phyloP scores from a whole-genome alignment of 1,140 invertebrate species.

The Drosophila melanogaster region DNA sequence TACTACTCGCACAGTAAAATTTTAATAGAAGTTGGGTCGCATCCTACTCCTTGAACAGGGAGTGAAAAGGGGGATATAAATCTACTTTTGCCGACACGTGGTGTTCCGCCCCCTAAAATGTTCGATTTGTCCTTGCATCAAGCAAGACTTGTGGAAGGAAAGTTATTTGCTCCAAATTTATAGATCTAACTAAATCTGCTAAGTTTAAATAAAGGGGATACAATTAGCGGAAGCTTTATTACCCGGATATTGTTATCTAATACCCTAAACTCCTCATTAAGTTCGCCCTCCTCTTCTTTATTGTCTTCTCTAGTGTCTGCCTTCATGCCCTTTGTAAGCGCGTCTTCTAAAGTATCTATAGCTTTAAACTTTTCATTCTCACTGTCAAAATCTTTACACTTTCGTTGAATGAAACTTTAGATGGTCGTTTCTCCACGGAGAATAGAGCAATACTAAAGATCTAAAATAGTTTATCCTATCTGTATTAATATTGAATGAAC shows the following conservation, averaged over 20 bases:
- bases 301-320: neutral
- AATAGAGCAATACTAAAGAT: neutral
- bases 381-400: too few species aligned
- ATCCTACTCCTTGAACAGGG: neutral
- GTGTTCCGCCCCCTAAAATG: too few species aligned
- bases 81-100: too few species aligned
- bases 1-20: too few species aligned
- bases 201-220: too few species aligned
- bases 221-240: too few species aligned
- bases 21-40: neutral
- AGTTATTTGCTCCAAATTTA: too few species aligned
- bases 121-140: too few species aligned
- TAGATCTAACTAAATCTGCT: too few species aligned
- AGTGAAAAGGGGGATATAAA: too few species aligned
- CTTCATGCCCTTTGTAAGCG: neutral
- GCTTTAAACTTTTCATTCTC: neutral
- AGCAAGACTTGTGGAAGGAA: too few species aligned
- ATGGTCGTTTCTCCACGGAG: neutral
- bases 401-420: neutral
- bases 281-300: neutral
- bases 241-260: too few species aligned
- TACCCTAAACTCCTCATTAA: neutral
- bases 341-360: neutral
- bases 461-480: neutral
- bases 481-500: neutral